Conservation (phyloP, 1,140 invertebrate species). For the Halyomorpha halys region DNA sequence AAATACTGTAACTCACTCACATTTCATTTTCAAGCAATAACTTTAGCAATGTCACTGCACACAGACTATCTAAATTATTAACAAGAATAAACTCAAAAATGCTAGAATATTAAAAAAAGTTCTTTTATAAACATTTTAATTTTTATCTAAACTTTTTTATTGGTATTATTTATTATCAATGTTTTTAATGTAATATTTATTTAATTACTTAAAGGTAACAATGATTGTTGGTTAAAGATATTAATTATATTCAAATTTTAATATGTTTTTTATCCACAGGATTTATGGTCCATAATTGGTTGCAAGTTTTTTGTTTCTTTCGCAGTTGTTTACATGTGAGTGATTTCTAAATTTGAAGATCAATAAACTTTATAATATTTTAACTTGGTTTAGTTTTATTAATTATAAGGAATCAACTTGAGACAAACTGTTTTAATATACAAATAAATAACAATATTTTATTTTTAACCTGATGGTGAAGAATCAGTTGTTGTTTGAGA, state of each 20-base stretch:
- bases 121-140: too few relatives aligned
- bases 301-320: slow-evolving; percentile 15
- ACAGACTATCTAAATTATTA: too few relatives aligned
- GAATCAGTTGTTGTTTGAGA: not conserved
- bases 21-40: too few relatives aligned
- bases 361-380: not conserved
- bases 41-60: too few relatives aligned
- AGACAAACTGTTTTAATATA: not conserved
- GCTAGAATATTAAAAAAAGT: too few relatives aligned
- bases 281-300: slow-evolving; percentile 18
- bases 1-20: too few relatives aligned
- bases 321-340: not conserved
- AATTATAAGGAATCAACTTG: not conserved
- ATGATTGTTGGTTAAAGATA: not conserved
- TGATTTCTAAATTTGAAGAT: not conserved
- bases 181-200: not conserved
- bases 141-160: not conserved
- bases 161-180: not conserved
- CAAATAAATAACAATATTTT: not conserved
- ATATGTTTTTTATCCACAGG: not conserved
- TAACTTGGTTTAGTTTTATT: not conserved
- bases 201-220: not conserved
- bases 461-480: not conserved
- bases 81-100: too few relatives aligned
- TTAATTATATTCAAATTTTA: not conserved